Evolutionary conservation across 2,797 vertebrate genomes (phyloP).

Genomic region (Typhlichthys subterraneus): DNA sequence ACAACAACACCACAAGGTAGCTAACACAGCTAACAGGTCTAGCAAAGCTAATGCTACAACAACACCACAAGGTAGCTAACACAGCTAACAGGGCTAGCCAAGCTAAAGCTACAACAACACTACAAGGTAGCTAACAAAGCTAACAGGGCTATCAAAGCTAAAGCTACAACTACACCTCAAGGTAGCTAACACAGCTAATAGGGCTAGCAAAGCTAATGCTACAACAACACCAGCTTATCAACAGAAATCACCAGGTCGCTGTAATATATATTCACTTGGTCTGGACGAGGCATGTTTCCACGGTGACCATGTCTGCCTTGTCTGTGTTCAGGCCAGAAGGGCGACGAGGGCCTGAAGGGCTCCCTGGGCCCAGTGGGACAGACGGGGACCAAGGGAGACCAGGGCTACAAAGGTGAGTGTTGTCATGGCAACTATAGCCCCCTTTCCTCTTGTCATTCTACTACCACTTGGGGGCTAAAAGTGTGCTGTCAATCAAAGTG

Average conservation of each 20-base stretch:
- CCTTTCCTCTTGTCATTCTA: not conserved
- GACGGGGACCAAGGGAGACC: slow-evolving; percentile 43
- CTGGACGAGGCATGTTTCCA: not conserved
- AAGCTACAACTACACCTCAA: not conserved
- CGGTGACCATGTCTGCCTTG: not conserved
- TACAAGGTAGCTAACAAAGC: too few species aligned
- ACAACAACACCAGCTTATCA: too few species aligned
- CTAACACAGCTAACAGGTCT: too few species aligned
- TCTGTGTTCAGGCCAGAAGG: slow-evolving; percentile 67
- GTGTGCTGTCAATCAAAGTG: slow-evolving; percentile 5
- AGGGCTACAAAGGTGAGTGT: slow-evolving; percentile 69
- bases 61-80: not conserved
- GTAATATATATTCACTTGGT: too few species aligned
- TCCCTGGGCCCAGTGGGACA: slow-evolving; percentile 41
- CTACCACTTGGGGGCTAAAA: not conserved
- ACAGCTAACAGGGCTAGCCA: too few species aligned
- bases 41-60: too few species aligned
- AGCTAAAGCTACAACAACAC: too few species aligned
- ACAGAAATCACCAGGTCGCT: too few species aligned
- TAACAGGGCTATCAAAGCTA: too few species aligned
- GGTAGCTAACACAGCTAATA: too few species aligned
- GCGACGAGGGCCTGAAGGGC: slow-evolving; percentile 63
- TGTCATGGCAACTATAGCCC: not conserved
- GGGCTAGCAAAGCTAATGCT: too few species aligned
- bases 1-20: too few species aligned